Conservation (phyloP, 1,140 invertebrate genomes). For the Hyposmocoma kahamanoa region DNA sequence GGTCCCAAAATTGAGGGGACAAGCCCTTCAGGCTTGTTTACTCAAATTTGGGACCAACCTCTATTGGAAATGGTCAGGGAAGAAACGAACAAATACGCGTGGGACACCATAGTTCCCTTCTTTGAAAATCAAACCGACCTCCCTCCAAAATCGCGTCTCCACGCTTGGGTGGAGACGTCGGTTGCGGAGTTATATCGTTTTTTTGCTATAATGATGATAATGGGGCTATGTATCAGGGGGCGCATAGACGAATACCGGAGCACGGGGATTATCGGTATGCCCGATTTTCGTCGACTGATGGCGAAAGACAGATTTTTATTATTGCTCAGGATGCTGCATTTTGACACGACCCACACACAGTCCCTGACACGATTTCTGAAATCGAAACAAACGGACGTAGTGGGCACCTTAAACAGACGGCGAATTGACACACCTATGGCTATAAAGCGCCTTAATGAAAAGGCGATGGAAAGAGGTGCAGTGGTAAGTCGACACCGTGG, state of each 20-base stretch:
- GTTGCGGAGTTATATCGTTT: slow-evolving; percentile 20
- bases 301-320: slow-evolving; percentile 14
- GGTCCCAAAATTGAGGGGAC: slow-evolving; percentile 5
- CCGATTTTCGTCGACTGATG: slow-evolving; percentile 22
- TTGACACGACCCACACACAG: neutral
- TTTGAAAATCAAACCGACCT: neutral
- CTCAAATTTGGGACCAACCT: neutral
- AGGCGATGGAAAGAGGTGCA: neutral
- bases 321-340: slow-evolving; percentile 20
- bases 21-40: neutral
- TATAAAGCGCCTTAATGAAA: slow-evolving; percentile 1
- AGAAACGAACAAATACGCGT: slow-evolving; percentile 1
- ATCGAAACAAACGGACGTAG: slow-evolving; percentile 11
- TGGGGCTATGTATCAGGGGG: slow-evolving; percentile 14
- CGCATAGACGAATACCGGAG: slow-evolving; percentile 20
- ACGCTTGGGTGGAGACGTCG: slow-evolving; percentile 16
- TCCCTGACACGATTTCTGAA: slow-evolving; percentile 13
- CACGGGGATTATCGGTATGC: slow-evolving; percentile 16
- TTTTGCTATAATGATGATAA: slow-evolving; percentile 21
- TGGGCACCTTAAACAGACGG: slow-evolving; percentile 11
- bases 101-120: neutral
- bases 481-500: slow-evolving; percentile 5
- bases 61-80: neutral
- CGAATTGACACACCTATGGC: neutral
- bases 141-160: neutral